Conservation (phyloP, 2,888 invertebrate species). For the Chironomus tentans region DNA sequence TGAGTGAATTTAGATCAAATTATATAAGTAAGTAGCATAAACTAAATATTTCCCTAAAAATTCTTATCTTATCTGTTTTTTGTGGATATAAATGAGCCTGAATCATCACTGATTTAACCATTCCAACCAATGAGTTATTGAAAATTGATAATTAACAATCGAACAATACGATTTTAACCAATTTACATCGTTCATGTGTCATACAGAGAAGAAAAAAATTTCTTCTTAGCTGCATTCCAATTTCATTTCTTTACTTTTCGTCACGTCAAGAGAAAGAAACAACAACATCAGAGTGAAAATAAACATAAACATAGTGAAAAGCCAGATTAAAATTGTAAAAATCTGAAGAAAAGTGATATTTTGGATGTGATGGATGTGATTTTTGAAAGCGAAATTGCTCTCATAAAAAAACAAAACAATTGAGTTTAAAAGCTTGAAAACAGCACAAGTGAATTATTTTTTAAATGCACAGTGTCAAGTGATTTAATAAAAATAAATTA, state of each 20-base stretch:
- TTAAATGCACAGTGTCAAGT: no score
- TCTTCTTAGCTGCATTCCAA: no score
- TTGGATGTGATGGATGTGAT: neutral
- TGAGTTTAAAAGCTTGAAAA: neutral
- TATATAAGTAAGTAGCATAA: neutral
- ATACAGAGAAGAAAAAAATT: neutral
- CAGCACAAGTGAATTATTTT: no score
- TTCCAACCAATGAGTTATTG: neutral
- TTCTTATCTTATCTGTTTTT: neutral
- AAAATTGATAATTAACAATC: neutral
- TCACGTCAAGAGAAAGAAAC: neutral
- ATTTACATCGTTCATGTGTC: neutral
- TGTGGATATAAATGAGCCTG: neutral
- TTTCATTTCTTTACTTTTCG: no score
- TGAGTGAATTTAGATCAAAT: neutral
- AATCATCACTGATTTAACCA: neutral
- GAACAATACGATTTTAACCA: neutral
- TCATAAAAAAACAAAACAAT: neutral
- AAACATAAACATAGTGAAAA: neutral
- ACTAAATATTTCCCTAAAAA: neutral
- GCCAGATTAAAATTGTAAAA: neutral
- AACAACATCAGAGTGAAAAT: neutral
- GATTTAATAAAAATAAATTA: no score
- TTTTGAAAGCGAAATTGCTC: neutral
- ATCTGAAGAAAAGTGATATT: no score